Percentiles rank a stretch among this genome's conserved stretches.
These are phyloP conservation scores for Syngnathus acus DNA, from an alignment of 2,797 vertebrate species.

Conservation along the genomic window DNA sequence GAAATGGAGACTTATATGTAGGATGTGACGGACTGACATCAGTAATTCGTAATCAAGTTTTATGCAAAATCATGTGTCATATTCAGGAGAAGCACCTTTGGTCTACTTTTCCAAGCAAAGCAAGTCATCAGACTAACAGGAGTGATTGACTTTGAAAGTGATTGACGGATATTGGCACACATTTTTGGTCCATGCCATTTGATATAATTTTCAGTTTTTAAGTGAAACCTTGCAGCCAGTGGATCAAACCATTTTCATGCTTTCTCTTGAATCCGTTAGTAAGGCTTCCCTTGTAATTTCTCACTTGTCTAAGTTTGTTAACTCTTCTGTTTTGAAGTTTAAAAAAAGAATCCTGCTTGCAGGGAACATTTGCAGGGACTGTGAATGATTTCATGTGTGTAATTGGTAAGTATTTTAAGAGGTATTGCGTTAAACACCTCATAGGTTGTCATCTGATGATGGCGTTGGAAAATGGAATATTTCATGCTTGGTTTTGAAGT, in stretches of 20 bases:
- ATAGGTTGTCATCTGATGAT: slow-evolving; percentile 47
- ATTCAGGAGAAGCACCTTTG: background rate
- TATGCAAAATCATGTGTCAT: background rate
- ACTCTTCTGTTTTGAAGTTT: slow-evolving; percentile 40
- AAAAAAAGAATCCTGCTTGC: slow-evolving; percentile 19
- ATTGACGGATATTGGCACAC: background rate
- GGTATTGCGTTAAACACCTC: slow-evolving; percentile 32
- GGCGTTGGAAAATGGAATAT: slow-evolving; percentile 22
- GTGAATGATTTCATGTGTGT: background rate
- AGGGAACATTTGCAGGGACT: slow-evolving; percentile 1
- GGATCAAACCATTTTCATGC: background rate
- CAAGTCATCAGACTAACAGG: too few species aligned
- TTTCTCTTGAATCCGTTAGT: background rate
- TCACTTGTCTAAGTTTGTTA: slow-evolving; percentile 18
- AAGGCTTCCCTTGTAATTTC: background rate
- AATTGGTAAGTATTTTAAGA: slow-evolving; percentile 26
- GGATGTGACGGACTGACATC: background rate
- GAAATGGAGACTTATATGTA: slow-evolving; percentile 10
- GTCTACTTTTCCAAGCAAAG: too few species aligned
- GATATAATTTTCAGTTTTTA: background rate
- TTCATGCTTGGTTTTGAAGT: background rate
- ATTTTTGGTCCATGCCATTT: background rate
- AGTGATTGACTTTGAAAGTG: background rate
- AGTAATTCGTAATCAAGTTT: background rate
- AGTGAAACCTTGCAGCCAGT: background rate